Evolutionary conservation across 2,888 invertebrate genomes (phyloP).

Genomic region (Choristoneura rosaceana): DNA sequence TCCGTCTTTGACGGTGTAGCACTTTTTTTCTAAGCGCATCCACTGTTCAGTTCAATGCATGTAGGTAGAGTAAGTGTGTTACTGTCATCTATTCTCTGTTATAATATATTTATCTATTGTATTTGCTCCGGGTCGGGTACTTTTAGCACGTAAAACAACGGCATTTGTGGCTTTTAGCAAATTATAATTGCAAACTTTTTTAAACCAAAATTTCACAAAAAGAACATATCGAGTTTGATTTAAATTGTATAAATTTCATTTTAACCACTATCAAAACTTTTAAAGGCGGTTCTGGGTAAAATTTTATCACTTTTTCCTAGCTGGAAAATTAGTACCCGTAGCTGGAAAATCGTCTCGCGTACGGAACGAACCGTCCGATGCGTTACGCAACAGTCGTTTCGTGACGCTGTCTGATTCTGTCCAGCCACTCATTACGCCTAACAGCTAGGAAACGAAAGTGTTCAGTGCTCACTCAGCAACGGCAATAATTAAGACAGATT

Average conservation of each 20-base stretch:
- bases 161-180: too few species aligned
- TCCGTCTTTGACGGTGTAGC: not conserved
- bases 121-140: not conserved
- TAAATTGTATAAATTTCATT: too few species aligned
- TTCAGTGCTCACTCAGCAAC: not conserved
- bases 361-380: slow-evolving; percentile 27
- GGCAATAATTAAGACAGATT: slow-evolving; percentile 15
- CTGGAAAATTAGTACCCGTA: not conserved
- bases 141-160: not conserved
- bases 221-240: too few species aligned
- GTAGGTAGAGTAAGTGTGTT: slow-evolving; percentile 13
- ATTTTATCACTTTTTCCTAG: not conserved
- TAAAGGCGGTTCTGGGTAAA: not conserved
- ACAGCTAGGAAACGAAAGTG: slow-evolving; percentile 33
- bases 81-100: not conserved
- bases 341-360: not conserved
- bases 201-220: too few species aligned
- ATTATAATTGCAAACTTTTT: too few species aligned
- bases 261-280: not conserved
- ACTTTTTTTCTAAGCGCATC: not conserved
- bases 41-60: slow-evolving; percentile 1
- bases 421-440: slow-evolving; percentile 22
- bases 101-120: not conserved
- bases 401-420: slow-evolving; percentile 19
- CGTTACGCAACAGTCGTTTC: slow-evolving; percentile 24